Evolutionary conservation across 2,113 vertebrate species (phyloP).

Genomic region (Capricornis sumatraensis): DNA sequence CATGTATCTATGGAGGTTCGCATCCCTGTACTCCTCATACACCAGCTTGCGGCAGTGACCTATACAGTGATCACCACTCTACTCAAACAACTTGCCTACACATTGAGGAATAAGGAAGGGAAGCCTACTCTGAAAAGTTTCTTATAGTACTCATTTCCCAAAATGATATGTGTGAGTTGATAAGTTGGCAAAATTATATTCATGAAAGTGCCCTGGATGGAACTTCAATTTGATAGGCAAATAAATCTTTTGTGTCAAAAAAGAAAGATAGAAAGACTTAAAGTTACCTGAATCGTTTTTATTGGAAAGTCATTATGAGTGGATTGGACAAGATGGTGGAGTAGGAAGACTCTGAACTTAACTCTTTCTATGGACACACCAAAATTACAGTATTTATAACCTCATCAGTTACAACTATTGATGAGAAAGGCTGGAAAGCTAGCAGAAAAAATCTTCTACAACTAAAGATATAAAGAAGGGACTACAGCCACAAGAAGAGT

Average conservation of each 20-base stretch:
- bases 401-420: not conserved
- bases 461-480: not conserved
- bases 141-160: not conserved
- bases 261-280: not conserved
- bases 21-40: not conserved
- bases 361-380: not conserved
- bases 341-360: not conserved
- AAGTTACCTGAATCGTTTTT: not conserved
- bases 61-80: constrained; percentile 56
- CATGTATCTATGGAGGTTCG: not conserved
- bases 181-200: not conserved
- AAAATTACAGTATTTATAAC: not conserved
- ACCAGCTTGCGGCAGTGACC: constrained; percentile 7
- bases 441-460: not conserved
- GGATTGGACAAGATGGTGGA: not conserved
- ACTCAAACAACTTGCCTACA: constrained; percentile 48
- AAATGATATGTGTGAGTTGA: not conserved
- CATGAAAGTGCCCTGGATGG: not conserved
- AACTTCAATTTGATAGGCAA: not conserved
- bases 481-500: not conserved
- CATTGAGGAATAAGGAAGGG: constrained; percentile 60
- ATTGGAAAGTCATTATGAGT: not conserved
- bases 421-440: not conserved
- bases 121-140: constrained; percentile 35
- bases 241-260: not conserved